phyloP scores from a whole-genome alignment of 1,140 invertebrate genomes.

The Rhizoglyphus robini region DNA sequence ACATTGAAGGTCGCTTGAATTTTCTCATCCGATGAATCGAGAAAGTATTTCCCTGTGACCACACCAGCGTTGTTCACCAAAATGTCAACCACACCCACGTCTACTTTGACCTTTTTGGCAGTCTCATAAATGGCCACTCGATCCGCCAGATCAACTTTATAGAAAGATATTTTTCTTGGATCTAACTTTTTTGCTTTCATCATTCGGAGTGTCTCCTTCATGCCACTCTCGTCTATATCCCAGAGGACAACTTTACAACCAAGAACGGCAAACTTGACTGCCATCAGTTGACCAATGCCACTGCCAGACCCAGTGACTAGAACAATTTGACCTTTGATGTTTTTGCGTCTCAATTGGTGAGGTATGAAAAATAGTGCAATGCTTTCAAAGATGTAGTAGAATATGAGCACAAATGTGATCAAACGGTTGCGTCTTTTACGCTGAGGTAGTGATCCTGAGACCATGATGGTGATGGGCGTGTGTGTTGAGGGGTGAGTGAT shows the following conservation, averaged over 20 bases:
- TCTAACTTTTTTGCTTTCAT: background rate
- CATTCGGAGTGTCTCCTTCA: constrained; percentile 3
- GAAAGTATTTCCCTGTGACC: constrained; percentile 55
- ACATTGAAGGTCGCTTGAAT: constrained; percentile 50
- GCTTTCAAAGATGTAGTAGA: constrained; percentile 27
- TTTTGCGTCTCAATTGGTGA: constrained; percentile 30
- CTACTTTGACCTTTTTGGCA: constrained; percentile 57
- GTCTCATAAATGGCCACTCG: constrained; percentile 40
- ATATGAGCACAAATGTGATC: background rate
- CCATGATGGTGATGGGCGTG: no score
- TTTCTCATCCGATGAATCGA: constrained; percentile 62
- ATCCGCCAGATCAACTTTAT: constrained; percentile 43
- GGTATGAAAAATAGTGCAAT: constrained; percentile 38
- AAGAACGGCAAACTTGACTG: constrained; percentile 25
- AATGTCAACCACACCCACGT: constrained; percentile 47
- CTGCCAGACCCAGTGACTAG: constrained; percentile 32
- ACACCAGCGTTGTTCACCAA: constrained; percentile 67
- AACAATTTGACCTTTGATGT: constrained; percentile 25
- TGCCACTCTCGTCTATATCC: constrained; percentile 27
- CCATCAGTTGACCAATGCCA: constrained; percentile 30
- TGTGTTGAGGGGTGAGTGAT: no score
- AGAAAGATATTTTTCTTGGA: background rate
- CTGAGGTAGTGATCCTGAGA: no score
- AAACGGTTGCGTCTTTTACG: background rate
- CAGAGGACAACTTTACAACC: constrained; percentile 29